Base-by-base conservation (phyloP, 2,797 vertebrate genomes). In the Cichlasoma orientale region DNA sequence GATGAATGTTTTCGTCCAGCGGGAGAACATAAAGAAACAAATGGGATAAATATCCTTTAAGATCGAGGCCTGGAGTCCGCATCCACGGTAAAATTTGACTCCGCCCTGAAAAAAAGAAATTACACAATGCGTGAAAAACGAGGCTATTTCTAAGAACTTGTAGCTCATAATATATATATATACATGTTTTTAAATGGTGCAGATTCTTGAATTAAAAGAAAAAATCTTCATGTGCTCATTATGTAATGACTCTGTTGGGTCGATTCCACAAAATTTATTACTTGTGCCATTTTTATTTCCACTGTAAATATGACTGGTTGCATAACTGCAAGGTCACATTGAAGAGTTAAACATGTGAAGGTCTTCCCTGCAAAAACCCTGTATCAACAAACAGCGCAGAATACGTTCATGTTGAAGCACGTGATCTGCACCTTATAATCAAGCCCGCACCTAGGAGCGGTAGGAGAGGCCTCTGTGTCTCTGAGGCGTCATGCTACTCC, bases 81-180 rank as follows among this genome's bases (percentile, higher is more conserved):
- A 54, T 94, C 93, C 90, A 95, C 54, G 44, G 27, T 79, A 86
- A 94, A 94, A 89, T 93, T 89, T 38, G 94, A 89, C 68, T 93
- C 92, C 4, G 2, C 72, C 31, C 94, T 95, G 82, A 2, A 78
- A 87, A 82, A 82, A 69, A 11, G 56, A 50, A 71, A 56, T 55
- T 1, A 56, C 1, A 66, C 14, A 1, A 58, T 12, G 6, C 41
- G 13, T 23, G 2, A 63, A 25, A 54, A 47, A 72, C 4, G 50
- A 44, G 5, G 1, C 50, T 16, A 33, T 3, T 9, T 44, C 5
- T 66, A 10, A 23, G 7, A 41, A 55, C 27, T 38, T 44, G 10
- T 1, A 44, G 2, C 31, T 75, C 14, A n/a, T 3, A 52, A 9
- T 14, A n/a, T n/a, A 21, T 14, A 21, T 3, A 27, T 2, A 21